Conservation (phyloP, 2,888 invertebrate genomes). For the Oscheius sp. region DNA sequence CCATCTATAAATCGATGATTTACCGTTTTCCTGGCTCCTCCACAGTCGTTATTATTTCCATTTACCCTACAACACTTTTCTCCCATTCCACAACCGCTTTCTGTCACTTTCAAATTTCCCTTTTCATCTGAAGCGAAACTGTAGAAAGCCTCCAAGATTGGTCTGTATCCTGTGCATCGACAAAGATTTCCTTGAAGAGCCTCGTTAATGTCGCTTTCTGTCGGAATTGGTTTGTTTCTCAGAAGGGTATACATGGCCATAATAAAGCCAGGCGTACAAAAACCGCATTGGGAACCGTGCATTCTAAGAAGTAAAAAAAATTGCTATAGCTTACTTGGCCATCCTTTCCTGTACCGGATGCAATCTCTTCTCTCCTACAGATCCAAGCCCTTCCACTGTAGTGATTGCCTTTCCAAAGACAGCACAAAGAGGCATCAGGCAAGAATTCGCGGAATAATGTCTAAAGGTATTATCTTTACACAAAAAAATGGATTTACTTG, state of each 20-base stretch:
- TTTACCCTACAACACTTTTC: slow-evolving; percentile 61
- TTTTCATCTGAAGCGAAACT: slow-evolving; percentile 59
- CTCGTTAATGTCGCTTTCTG: slow-evolving; percentile 58
- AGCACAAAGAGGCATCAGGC: slow-evolving; percentile 85
- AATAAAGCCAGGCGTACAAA: slow-evolving; percentile 93
- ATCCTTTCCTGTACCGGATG: slow-evolving; percentile 81
- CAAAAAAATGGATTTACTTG: slow-evolving; percentile 31
- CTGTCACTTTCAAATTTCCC: slow-evolving; percentile 46
- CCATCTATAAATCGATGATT: neutral
- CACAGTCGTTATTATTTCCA: slow-evolving; percentile 1
- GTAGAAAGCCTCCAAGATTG: slow-evolving; percentile 88
- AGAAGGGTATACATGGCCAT: slow-evolving; percentile 95
- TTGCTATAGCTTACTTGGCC: slow-evolving; percentile 48
- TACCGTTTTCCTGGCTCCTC: slow-evolving; percentile 16
- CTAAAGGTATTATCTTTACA: slow-evolving; percentile 37
- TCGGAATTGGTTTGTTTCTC: slow-evolving; percentile 79
- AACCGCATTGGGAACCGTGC: slow-evolving; percentile 94
- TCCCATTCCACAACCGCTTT: slow-evolving; percentile 58
- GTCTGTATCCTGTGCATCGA: slow-evolving; percentile 91
- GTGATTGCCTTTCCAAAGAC: slow-evolving; percentile 88
- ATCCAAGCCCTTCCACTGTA: slow-evolving; percentile 92
- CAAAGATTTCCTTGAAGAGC: slow-evolving; percentile 78
- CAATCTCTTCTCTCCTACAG: slow-evolving; percentile 78
- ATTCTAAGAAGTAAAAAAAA: slow-evolving; percentile 71
- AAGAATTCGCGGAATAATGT: slow-evolving; percentile 80